Percentiles rank a stretch among this genome's conserved stretches.
Conservation (phyloP, 2,888 invertebrate species). For the Oscheius sp. region DNA sequence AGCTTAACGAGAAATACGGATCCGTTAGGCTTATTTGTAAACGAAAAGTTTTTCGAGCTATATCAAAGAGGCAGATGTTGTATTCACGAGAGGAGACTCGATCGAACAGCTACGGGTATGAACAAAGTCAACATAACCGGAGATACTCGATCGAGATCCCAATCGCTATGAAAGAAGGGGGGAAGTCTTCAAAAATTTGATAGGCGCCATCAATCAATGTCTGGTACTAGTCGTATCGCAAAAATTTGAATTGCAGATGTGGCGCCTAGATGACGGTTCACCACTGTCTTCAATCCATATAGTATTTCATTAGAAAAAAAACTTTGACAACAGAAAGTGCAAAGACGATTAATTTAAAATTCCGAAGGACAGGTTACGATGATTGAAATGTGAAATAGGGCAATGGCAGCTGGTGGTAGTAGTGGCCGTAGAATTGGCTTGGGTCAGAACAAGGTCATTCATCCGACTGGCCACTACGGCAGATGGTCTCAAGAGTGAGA, state of each 20-base stretch:
- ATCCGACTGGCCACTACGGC: constrained; percentile 14
- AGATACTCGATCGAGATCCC: constrained; percentile 9
- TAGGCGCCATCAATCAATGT: constrained; percentile 10
- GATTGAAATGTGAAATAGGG: neutral
- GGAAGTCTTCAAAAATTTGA: neutral
- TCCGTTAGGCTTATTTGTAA: neutral
- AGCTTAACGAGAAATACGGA: neutral
- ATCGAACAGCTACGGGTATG: constrained; percentile 30
- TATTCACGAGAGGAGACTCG: constrained; percentile 15
- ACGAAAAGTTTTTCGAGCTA: neutral
- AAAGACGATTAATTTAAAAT: neutral
- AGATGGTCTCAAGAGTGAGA: constrained; percentile 30
- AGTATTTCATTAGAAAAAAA: neutral
- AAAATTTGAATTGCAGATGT: constrained; percentile 21
- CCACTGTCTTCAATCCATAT: no score
- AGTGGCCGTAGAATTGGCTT: constrained; percentile 16
- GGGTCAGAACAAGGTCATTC: constrained; percentile 24
- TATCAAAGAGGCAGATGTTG: no score
- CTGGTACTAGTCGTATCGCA: constrained; percentile 15
- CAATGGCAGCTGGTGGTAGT: constrained; percentile 5
- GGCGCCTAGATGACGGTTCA: constrained; percentile 17
- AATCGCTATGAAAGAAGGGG: neutral
- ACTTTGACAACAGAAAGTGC: neutral
- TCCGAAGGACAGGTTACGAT: neutral
- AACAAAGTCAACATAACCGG: constrained; percentile 7